Conservation (phyloP, 2,113 vertebrate species). For the Uropsilus gracilis region DNA sequence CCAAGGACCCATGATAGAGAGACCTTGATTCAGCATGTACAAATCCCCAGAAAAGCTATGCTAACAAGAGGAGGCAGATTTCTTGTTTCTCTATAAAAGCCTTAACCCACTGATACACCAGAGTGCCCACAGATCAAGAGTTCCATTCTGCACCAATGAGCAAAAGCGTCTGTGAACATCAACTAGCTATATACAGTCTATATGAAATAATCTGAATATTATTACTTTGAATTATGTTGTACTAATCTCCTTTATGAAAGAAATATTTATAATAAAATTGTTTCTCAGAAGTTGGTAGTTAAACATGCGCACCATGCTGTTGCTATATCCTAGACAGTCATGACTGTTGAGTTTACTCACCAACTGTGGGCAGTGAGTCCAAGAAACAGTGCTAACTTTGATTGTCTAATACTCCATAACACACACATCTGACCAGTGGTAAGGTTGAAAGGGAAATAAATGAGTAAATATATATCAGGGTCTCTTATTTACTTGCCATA, state of each 20-base stretch:
- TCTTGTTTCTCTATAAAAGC: neutral
- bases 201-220: accelerated
- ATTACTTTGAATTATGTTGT: neutral
- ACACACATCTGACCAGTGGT: too few species aligned
- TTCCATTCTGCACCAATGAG: neutral
- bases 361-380: neutral
- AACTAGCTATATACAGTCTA: neutral
- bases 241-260: too few species aligned
- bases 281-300: neutral
- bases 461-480: too few species aligned
- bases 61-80: accelerated
- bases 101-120: accelerated
- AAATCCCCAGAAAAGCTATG: accelerated
- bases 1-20: neutral
- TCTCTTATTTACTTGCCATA: too few species aligned
- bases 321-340: neutral
- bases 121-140: accelerated
- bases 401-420: neutral
- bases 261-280: neutral
- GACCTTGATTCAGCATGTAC: neutral
- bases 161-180: neutral
- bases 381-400: too few species aligned
- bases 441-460: accelerated
- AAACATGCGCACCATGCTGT: too few species aligned
- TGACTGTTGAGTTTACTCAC: accelerated